phyloP scores from a whole-genome alignment of 2,888 invertebrate species.

The Scaptomyza cyrtandrae region DNA sequence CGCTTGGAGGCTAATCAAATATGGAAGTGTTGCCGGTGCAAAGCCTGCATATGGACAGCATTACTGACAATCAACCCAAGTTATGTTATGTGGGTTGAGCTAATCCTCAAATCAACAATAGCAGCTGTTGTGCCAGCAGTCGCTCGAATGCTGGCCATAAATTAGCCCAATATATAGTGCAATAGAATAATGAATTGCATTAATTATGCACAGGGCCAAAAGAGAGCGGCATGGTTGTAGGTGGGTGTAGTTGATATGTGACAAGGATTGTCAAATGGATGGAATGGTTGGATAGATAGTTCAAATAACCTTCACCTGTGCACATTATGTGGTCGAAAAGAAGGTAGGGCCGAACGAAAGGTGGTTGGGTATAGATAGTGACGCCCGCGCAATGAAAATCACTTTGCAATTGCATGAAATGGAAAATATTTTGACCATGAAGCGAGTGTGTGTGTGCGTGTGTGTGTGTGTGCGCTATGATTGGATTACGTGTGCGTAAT shows the following conservation, averaged over 20 bases:
- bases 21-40: too few relatives aligned
- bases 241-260: background rate
- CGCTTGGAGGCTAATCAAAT: too few relatives aligned
- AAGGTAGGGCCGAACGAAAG: background rate
- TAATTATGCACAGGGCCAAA: conserved; percentile 41
- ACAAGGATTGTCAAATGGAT: conserved; percentile 3
- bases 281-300: background rate
- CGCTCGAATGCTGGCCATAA: conserved; percentile 41
- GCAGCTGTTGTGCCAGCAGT: conserved; percentile 26
- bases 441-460: background rate
- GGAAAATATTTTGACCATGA: conserved; percentile 27
- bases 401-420: conserved; percentile 45
- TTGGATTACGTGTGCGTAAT: conserved; percentile 62
- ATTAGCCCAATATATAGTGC: conserved; percentile 59
- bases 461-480: conserved; percentile 5
- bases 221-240: background rate
- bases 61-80: too few relatives aligned
- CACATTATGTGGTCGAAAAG: background rate
- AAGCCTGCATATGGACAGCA: too few relatives aligned
- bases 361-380: background rate
- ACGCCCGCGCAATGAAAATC: conserved; percentile 14
- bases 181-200: conserved; percentile 52
- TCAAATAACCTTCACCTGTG: conserved; percentile 49
- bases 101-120: conserved; percentile 47
- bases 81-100: background rate